Base-by-base conservation (phyloP, 23 tunicate species). In the Trididemnum nubilum region DNA sequence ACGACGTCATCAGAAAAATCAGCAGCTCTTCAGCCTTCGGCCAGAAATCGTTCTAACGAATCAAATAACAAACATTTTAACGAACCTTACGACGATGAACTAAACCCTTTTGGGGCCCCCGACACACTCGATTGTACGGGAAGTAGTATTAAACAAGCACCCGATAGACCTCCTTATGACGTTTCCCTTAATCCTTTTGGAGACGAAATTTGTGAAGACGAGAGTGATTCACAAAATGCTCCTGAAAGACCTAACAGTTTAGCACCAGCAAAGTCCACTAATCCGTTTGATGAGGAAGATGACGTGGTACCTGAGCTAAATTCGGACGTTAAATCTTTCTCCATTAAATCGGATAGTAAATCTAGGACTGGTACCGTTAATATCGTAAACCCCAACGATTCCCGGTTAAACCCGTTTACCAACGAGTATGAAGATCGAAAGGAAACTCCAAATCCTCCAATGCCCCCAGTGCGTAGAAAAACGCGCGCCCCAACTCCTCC, bases 401-500 rank as follows among this genome's bases (percentile, higher is more conserved):
- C 44, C 12, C 38, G 84, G 35, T 58, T 84, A 28, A 89, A 89
- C 71, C 94, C 94, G 5, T 85, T 90, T 65, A 72, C 78, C 27
- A 81, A 73, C n/a, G 96, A 80, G 12, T 66, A 71, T 34, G 87
- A 71, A 26, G 87, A 82, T 9, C 76, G 74, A 35, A 73, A 86
- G 65, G 52, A 73, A 36, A 9, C 80, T 23, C 28, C 66, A 12
- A 21, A 33, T 19, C 60, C 81, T n/a, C 83, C 90, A 12, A 70
- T 38, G 37, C 87, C 90, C 18, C 78, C 86, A n/a, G 12, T 75
- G 2, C 80, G 86, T 81, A 59, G 65, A 19, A 92, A 92, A 65
- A 65, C 34, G 15, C 81, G 28, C 1, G 85, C 90, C 25, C 86
- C 96, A 2, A 78, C 87, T 18, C 90, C 97, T 9, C 87, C 97